Percentiles rank a stretch among this genome's conserved stretches.
These are phyloP conservation scores for Hetaerina americana DNA, from an alignment of 1,140 invertebrate species.

Conservation along the genomic window DNA sequence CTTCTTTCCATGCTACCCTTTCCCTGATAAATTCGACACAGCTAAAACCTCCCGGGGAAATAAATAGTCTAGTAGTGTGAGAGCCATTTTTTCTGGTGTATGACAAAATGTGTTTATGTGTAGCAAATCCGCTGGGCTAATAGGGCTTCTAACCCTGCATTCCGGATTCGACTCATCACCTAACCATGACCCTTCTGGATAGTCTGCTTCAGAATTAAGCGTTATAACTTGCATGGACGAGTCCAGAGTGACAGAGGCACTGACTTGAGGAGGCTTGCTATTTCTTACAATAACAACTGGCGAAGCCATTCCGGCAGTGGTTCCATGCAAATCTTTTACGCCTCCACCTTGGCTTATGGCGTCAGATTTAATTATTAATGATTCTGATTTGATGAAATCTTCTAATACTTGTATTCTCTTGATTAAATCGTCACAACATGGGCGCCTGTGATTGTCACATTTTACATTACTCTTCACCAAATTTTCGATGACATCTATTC, in stretches of 20 bases:
- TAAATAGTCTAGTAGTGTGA: slow-evolving; percentile 38
- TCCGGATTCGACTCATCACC: slow-evolving; percentile 38
- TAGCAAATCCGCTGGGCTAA: slow-evolving; percentile 35
- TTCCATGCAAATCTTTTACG: neutral
- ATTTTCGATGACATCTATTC: neutral
- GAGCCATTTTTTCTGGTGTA: slow-evolving; percentile 41
- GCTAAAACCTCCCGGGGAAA: slow-evolving; percentile 39
- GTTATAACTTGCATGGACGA: slow-evolving; percentile 21
- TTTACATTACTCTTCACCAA: neutral
- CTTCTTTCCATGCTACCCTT: slow-evolving; percentile 38
- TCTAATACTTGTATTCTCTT: neutral
- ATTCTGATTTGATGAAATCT: neutral
- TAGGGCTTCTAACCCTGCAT: slow-evolving; percentile 35
- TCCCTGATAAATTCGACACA: slow-evolving; percentile 37
- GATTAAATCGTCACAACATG: neutral
- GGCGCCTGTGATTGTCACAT: neutral
- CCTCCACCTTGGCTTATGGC: neutral
- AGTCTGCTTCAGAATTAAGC: slow-evolving; percentile 31
- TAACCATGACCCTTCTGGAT: slow-evolving; percentile 39
- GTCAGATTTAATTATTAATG: neutral
- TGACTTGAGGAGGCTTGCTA: slow-evolving; percentile 11
- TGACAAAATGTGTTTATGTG: slow-evolving; percentile 39
- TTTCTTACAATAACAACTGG: slow-evolving; percentile 1
- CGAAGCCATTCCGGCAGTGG: neutral
- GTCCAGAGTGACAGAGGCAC: slow-evolving; percentile 14